Evolutionary conservation across 2,113 vertebrate species (phyloP), one percentile per base, ranked within the genome.

Genomic region (Cyprinodon brontotheroides): DNA sequence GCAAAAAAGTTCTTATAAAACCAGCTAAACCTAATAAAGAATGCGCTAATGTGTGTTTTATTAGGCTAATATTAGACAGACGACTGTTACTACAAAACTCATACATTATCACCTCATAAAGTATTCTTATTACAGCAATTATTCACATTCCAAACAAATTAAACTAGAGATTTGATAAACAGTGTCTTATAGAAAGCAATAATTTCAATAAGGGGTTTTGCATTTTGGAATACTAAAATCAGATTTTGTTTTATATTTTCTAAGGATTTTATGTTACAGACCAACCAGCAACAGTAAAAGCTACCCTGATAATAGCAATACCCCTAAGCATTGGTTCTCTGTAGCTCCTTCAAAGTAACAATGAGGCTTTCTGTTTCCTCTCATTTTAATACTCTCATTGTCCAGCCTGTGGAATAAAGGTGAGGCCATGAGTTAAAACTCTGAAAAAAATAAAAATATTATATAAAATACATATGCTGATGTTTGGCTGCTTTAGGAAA

Each of bases 31-130:
- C 68, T 17, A 60, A 71, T 17, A 45, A n/a, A 68, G 36, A 0
- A 29, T 64, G 48, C 20, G 59, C 7, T 47, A 77, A 64, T 15
- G 0, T 41, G 1, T 61, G 50, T 74, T 59, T 59, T 81, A 29
- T 39, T 38, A 37, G 29, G 40, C 4, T 71, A 61, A 64, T 60
- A 62, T 65, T 36, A 12, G n/a, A 29, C 60, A 75, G 60, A 15
- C 17, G 59, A 37, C 63, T 37, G 0, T 67, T 62, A 74, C 53
- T 36, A 64, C 57, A 61, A 66, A 45, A 40, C 37, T 57, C 59
- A 62, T 63, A 65, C 67, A 73, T 87, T 77, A 82, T 70, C 86
- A 87, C 77, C 63, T 80, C 43, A 74, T 81, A 82, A 87, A 78
- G 41, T 48, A 11, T 43, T 69, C 8, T 64, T 50, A 29, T 41